A percentile compares a stretch with the other conserved stretches of the same genome.
phyloP scores from a whole-genome alignment of 2,113 vertebrate species.

The Leiothrix lutea region DNA sequence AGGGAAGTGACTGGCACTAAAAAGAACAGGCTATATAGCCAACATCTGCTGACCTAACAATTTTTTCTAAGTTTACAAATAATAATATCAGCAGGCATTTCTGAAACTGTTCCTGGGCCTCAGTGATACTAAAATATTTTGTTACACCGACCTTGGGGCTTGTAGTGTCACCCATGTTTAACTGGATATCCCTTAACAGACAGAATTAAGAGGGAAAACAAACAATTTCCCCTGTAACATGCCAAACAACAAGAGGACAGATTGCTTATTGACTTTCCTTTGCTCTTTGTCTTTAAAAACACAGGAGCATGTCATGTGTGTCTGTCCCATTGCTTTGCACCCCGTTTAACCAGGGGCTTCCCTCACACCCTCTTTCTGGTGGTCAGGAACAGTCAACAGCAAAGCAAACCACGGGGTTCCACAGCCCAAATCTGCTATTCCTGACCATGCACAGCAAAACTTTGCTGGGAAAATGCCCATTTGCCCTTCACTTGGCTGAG shows the following conservation, averaged over 20 bases:
- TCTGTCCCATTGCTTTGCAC: not conserved
- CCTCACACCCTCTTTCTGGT: not conserved
- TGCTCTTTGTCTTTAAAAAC: not conserved
- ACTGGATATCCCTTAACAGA: not conserved
- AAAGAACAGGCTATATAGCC: not conserved
- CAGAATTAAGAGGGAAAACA: not conserved
- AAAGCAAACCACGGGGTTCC: not conserved
- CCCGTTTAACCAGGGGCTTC: not conserved
- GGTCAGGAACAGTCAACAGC: not conserved
- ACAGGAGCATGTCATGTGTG: not conserved
- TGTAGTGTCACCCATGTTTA: not conserved
- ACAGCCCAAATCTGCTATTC: not conserved
- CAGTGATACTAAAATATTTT: not conserved
- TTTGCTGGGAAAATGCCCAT: not conserved
- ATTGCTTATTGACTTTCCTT: not conserved
- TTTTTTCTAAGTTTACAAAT: not conserved
- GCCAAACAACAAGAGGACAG: not conserved
- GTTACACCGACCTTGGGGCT: not conserved
- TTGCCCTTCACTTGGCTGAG: not conserved
- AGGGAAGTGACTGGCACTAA: not conserved
- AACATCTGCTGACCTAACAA: fast-evolving
- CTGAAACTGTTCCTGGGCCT: not conserved
- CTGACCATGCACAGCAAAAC: not conserved
- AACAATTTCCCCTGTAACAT: not conserved
- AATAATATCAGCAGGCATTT: not conserved